A percentile compares a stretch with the other conserved stretches of the same genome.
phyloP scores from a whole-genome alignment of 2,888 invertebrate genomes.

The Trichogramma dendrolimi region DNA sequence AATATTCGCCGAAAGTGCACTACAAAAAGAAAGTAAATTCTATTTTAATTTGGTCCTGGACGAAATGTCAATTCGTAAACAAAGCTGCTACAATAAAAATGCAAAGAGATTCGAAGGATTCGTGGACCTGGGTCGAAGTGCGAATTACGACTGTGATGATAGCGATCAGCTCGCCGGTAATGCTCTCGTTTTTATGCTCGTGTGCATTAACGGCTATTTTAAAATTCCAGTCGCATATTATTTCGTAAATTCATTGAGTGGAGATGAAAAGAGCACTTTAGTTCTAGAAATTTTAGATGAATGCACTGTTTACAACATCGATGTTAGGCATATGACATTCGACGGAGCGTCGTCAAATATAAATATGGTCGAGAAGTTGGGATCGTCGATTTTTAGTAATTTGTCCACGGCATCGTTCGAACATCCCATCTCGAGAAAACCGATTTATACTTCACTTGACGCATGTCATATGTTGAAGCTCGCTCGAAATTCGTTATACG shows the following conservation, averaged over 20 bases:
- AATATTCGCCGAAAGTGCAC: constrained; percentile 1
- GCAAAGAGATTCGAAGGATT: constrained; percentile 25
- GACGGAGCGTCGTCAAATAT: constrained; percentile 23
- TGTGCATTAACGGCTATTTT: constrained; percentile 20
- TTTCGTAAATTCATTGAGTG: constrained; percentile 19
- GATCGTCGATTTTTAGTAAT: constrained; percentile 13
- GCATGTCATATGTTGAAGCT: constrained; percentile 25
- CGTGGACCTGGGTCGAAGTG: constrained; percentile 27
- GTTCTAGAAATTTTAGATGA: constrained; percentile 12
- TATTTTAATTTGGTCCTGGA: constrained; percentile 18
- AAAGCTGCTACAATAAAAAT: constrained; percentile 8
- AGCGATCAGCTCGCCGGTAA: constrained; percentile 9
- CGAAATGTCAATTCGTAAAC: constrained; percentile 18
- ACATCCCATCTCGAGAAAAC: constrained; percentile 10
- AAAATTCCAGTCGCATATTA: constrained; percentile 24
- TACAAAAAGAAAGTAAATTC: constrained; percentile 9
- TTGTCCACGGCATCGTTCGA: background rate
- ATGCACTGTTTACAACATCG: constrained; percentile 18
- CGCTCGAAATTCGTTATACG: constrained; percentile 21
- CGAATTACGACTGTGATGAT: constrained; percentile 15
- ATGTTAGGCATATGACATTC: constrained; percentile 23
- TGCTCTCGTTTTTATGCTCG: constrained; percentile 21
- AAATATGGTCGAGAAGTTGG: constrained; percentile 15
- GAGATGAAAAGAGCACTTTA: too few relatives aligned
- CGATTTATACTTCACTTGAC: constrained; percentile 19